These are phyloP conservation scores for Homarus gammarus DNA, from an alignment of 2,888 invertebrate genomes.

Conservation along the genomic window DNA sequence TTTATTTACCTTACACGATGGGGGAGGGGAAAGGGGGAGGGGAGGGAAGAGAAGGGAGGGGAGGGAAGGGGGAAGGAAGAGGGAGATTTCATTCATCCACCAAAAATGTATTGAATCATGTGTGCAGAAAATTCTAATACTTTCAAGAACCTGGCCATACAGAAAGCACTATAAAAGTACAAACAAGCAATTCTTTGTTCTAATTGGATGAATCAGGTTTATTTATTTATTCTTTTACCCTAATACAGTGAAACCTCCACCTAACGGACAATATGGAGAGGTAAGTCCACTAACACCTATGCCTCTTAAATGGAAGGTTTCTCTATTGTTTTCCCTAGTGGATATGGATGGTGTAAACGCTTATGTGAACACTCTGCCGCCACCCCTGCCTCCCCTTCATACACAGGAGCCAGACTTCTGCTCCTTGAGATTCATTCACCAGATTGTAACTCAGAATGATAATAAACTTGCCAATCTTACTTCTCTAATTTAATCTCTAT, in stretches of 20 bases:
- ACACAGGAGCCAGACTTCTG: too few species aligned
- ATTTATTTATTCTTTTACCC: not conserved
- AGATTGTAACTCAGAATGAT: too few species aligned
- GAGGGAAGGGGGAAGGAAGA: too few species aligned
- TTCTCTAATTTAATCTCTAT: too few species aligned
- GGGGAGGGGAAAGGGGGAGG: too few species aligned
- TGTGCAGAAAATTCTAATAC: not conserved
- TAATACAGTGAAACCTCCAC: too few species aligned
- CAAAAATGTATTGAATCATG: not conserved
- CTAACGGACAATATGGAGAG: too few species aligned
- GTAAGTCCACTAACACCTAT: too few species aligned
- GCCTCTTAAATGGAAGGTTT: too few species aligned
- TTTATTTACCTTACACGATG: not conserved
- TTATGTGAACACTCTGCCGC: not conserved
- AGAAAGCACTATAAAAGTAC: constrained; percentile 12
- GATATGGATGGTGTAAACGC: constrained; percentile 3
- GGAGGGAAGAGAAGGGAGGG: too few species aligned
- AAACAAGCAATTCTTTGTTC: not conserved
- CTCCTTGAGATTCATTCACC: too few species aligned
- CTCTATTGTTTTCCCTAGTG: not conserved
- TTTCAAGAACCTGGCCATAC: not conserved
- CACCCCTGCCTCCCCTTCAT: not conserved
- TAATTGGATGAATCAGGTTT: not conserved
- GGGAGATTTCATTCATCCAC: not conserved
- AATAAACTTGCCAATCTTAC: too few species aligned